Evolutionary conservation across 2,888 invertebrate genomes (phyloP).

Genomic region (Melinaea menophilus): DNA sequence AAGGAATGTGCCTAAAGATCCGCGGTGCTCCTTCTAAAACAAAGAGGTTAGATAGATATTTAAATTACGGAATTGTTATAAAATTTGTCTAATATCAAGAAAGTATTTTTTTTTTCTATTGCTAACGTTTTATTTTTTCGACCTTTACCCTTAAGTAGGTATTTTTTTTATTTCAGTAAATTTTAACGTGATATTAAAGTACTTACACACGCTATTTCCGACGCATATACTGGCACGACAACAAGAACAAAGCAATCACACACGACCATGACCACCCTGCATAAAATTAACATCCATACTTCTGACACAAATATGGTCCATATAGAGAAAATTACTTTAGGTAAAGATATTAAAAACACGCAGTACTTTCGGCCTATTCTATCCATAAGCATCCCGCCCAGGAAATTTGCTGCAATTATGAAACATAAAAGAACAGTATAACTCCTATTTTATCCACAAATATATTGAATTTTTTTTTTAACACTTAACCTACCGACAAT

Average conservation of each 20-base stretch:
- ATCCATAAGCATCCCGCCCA: constrained; percentile 46
- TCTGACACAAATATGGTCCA: constrained; percentile 43
- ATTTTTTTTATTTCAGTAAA: constrained; percentile 46
- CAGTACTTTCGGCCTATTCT: constrained; percentile 42
- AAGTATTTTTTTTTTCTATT: not conserved
- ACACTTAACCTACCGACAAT: no score
- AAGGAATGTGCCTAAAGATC: constrained; percentile 54
- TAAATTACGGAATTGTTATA: not conserved
- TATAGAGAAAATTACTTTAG: constrained; percentile 43
- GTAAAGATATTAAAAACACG: constrained; percentile 45
- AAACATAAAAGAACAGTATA: no score
- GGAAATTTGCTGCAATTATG: constrained; percentile 32
- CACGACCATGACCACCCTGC: constrained; percentile 41
- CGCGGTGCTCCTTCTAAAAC: constrained; percentile 61
- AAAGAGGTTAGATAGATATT: not conserved
- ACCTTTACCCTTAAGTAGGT: constrained; percentile 47
- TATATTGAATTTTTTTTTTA: no score
- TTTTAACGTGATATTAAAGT: constrained; percentile 4
- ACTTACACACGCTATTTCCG: constrained; percentile 37
- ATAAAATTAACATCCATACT: constrained; percentile 47
- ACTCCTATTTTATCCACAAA: not conserved
- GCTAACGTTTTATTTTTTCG: not conserved
- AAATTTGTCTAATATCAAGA: not conserved
- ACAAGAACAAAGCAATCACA: constrained; percentile 26
- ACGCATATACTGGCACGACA: not conserved